phyloP scores from a whole-genome alignment of 2,113 vertebrate genomes.

The Eulacestoma nigropectus region DNA sequence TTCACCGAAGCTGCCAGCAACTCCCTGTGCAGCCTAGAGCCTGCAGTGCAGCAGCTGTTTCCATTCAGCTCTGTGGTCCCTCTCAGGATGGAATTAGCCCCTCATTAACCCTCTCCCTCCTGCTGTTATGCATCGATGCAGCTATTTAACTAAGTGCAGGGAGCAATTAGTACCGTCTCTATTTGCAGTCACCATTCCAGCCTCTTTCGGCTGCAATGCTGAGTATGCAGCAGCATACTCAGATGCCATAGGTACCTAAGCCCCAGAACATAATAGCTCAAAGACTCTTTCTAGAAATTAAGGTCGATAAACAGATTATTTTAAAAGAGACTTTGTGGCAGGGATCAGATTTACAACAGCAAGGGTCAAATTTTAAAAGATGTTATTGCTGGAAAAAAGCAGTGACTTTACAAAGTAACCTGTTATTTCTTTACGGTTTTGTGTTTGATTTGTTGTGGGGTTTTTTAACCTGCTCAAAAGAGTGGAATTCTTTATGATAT shows the following conservation, averaged over 20 bases:
- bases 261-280: background rate
- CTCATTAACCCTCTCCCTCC: background rate
- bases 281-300: background rate
- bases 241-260: background rate
- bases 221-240: background rate
- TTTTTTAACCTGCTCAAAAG: background rate
- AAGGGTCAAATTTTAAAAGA: background rate
- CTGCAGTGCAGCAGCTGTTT: background rate
- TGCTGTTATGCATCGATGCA: background rate
- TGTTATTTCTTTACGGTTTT: background rate
- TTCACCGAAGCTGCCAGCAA: background rate
- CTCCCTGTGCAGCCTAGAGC: background rate
- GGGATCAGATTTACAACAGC: background rate
- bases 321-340: background rate
- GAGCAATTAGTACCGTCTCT: background rate
- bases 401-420: background rate
- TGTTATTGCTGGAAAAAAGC: background rate
- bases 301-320: background rate
- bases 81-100: background rate
- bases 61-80: background rate
- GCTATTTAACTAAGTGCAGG: background rate
- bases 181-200: background rate
- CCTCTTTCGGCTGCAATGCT: background rate
- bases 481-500: background rate
- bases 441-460: background rate